Base-by-base conservation (phyloP, 2,797 vertebrate species). In the Neosilurus hyrtlii region DNA sequence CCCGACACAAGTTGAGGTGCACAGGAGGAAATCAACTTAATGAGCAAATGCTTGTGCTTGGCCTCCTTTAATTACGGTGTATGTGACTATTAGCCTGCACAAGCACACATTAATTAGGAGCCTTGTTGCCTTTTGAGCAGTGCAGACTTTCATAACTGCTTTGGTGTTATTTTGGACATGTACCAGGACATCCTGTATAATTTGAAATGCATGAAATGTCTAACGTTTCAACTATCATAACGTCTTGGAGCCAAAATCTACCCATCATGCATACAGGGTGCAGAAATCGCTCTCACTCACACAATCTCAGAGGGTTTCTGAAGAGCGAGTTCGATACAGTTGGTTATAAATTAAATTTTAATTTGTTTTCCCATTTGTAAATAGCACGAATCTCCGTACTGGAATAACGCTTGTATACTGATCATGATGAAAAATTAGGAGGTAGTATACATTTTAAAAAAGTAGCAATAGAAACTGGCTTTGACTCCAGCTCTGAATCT, bases 61-160 rank as follows among this genome's bases (percentile, higher is more conserved):
- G 66, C 63, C 51, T 78, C 61, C 68, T 83, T 81, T 84, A 86
- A 84, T 87, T 83, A 78, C 65, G 35, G 81, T 72, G 37, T 49
- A 30, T 65, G 80, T 3, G 52, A 80, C 57, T 80, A 82, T 86
- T 84, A 80, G 43, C 76, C 18, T 68, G 61, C 71, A 71, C 22
- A 79, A 79, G 80, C 78, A 67, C 51, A 65, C 51, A 80, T 80
- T 84, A 84, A 86, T 57, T 18, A 57, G 57, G 72, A 81, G 43
- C 82, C 74, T 83, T 76, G 82, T 54, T 85, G 82, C 49, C 63
- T 82, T 82, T 81, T 67, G 62, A 15, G 59, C 49, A 22, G 43
- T 3, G 49, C 16, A 80, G 79, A 18, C 18, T 59, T 70, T 49
- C 35, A 61, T n/a, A 61, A 26, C 37, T 12, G 14, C 37, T 26